These are phyloP conservation scores for Falco berigora DNA, from an alignment of 2,797 vertebrate species.

Conservation along the genomic window DNA sequence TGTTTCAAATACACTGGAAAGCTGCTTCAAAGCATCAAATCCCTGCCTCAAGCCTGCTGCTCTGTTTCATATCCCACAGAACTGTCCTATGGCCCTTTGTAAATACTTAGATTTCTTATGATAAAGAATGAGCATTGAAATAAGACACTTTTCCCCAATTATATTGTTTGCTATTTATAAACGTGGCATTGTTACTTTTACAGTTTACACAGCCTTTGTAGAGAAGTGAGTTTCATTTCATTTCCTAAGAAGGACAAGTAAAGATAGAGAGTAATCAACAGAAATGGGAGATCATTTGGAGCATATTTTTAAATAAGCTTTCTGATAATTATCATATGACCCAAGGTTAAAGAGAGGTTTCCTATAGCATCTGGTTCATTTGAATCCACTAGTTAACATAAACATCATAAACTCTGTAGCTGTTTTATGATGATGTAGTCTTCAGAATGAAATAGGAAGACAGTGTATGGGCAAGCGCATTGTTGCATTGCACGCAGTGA, in stretches of 20 bases:
- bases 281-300: neutral
- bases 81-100: neutral
- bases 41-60: neutral
- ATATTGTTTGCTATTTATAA: neutral
- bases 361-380: neutral
- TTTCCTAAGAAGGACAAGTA: neutral
- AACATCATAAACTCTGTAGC: neutral
- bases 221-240: neutral
- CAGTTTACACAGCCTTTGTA: neutral
- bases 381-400: neutral
- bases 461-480: neutral
- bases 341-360: neutral
- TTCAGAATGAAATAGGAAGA: neutral
- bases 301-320: neutral
- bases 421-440: neutral
- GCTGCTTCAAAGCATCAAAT: neutral
- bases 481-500: neutral
- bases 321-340: neutral
- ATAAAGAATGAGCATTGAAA: neutral
- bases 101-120: neutral
- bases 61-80: neutral
- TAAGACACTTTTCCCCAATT: neutral
- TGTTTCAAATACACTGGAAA: conserved; percentile 8
- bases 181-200: neutral
- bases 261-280: neutral